A percentile compares a stretch with the other conserved stretches of the same genome.
These are phyloP conservation scores for Glandiceps talaboti DNA, from an alignment of 53 echinoderm and acorn worm genomes.

Conservation along the genomic window DNA sequence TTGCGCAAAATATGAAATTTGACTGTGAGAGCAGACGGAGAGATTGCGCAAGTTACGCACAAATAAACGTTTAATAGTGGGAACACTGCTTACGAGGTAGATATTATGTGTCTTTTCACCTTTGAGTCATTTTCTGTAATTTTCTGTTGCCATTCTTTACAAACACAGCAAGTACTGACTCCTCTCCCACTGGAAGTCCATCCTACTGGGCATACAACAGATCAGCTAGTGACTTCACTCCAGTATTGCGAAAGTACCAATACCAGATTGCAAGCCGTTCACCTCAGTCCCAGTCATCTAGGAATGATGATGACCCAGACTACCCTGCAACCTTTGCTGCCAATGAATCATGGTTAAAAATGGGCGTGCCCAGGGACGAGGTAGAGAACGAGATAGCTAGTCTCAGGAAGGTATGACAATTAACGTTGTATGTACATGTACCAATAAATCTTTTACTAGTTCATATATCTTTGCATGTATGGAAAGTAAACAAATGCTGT, in stretches of 20 bases:
- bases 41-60: no score
- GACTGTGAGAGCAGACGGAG: no score
- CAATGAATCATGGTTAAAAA: constrained; percentile 52
- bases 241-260: constrained; percentile 81
- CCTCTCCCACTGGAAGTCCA: constrained; percentile 84
- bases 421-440: no score
- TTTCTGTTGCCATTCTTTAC: no score
- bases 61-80: no score
- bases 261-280: constrained; percentile 96
- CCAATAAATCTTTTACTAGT: no score
- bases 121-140: background rate
- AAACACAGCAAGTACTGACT: constrained; percentile 81
- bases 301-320: constrained; percentile 81
- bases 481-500: no score
- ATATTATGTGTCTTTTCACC: background rate
- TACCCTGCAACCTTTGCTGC: constrained; percentile 85
- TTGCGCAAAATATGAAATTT: no score
- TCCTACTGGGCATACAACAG: constrained; percentile 93
- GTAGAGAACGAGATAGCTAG: constrained; percentile 80
- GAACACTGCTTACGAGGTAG: no score
- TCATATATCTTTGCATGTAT: no score
- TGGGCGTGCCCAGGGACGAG: constrained; percentile 53
- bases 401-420: constrained; percentile 61
- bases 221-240: constrained; percentile 84
- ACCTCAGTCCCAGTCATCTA: constrained; percentile 66